Evolutionary conservation across 2,113 vertebrate species (phyloP).

Genomic region (Caranx ignobilis): DNA sequence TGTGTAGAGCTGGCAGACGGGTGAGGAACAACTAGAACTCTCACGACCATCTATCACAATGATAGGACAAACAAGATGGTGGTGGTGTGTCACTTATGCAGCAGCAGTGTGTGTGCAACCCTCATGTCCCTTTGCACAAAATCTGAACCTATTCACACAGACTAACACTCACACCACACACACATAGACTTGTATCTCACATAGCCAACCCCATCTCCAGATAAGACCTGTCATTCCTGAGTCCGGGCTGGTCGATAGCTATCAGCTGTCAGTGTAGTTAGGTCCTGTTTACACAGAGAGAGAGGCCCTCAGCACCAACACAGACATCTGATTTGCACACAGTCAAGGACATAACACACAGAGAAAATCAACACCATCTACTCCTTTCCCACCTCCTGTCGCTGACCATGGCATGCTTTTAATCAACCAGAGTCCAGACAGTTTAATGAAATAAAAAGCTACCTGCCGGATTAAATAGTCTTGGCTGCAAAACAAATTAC

Average conservation of each 20-base stretch:
- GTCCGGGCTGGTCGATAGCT: slow-evolving; percentile 53
- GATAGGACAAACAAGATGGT: slow-evolving; percentile 38
- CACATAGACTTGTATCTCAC: slow-evolving; percentile 5
- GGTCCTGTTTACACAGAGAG: slow-evolving; percentile 73
- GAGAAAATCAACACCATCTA: slow-evolving; percentile 38
- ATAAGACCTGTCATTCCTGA: slow-evolving; percentile 67
- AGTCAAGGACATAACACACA: slow-evolving; percentile 46
- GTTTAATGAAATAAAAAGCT: slow-evolving; percentile 1
- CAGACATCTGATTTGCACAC: slow-evolving; percentile 47
- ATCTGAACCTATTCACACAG: neutral
- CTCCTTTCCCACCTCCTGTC: slow-evolving; percentile 31
- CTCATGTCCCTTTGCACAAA: neutral
- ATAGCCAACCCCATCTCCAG: slow-evolving; percentile 27
- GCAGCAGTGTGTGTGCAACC: slow-evolving; percentile 14
- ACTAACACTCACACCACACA: neutral
- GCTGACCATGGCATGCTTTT: neutral
- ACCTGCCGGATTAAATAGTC: slow-evolving; percentile 7
- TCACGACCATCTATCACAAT: slow-evolving; percentile 63
- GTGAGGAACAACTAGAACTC: slow-evolving; percentile 67
- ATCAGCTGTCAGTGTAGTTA: slow-evolving; percentile 58
- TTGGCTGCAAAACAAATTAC: neutral
- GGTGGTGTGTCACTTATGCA: slow-evolving; percentile 15
- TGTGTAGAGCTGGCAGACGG: slow-evolving; percentile 61
- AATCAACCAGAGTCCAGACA: neutral
- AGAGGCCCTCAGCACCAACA: slow-evolving; percentile 48